Evolutionary conservation across 2,888 invertebrate genomes (phyloP).

Genomic region (Ochropleura leucogaster): DNA sequence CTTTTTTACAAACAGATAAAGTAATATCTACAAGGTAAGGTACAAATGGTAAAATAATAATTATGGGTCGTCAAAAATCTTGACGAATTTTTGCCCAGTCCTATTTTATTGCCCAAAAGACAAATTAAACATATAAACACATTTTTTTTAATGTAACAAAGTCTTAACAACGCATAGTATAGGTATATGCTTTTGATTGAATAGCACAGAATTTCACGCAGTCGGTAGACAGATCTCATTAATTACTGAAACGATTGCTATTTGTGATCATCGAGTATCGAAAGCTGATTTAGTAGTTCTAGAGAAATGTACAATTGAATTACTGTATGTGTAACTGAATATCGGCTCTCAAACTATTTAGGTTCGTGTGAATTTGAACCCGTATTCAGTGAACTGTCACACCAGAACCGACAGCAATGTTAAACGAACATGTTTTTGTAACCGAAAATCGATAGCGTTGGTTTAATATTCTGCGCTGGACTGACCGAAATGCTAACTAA

Average conservation of each 20-base stretch:
- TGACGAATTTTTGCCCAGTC: no score
- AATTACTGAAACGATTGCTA: background rate
- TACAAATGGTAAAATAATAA: no score
- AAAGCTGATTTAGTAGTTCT: background rate
- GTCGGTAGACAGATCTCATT: background rate
- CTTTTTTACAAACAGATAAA: no score
- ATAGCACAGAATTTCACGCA: no score
- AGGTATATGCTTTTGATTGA: no score
- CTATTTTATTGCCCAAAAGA: no score
- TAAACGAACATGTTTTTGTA: conserved; percentile 27
- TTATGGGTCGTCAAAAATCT: no score
- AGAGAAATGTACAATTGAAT: background rate
- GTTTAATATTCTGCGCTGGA: conserved; percentile 18
- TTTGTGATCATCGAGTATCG: background rate
- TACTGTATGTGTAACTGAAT: conserved; percentile 2
- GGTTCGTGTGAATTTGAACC: conserved; percentile 6
- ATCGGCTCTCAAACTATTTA: background rate
- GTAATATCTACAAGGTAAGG: no score
- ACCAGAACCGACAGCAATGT: background rate
- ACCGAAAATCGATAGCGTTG: conserved; percentile 1
- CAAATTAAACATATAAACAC: no score
- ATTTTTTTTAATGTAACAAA: no score
- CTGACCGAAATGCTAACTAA: conserved; percentile 5
- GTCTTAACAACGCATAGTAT: no score
- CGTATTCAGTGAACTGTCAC: conserved; percentile 9